Evolutionary conservation across 2,113 vertebrate species (phyloP), one percentile per base, ranked within the genome.

Genomic region (Bujurquina vittata): DNA sequence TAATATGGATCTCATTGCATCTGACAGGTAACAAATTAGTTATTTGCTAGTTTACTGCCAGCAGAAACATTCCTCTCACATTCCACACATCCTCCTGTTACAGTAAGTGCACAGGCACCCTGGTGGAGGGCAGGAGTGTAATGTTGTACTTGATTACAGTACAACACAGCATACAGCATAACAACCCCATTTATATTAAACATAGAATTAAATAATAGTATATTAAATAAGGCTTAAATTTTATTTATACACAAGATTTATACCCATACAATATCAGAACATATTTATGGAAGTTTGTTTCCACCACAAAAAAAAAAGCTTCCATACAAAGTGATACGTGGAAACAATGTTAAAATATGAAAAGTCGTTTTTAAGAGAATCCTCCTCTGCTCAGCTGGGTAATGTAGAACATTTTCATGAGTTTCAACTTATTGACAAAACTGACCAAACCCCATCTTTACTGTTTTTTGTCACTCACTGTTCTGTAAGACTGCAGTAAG

Each of bases 1-100:
- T 49, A 49, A 4, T 18, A 26, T 23, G 23, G 4, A 82, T 90
- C 54, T 57, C 46, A 82, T 80, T 89, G 67, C 83, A 86, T 83
- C 61, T 74, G 87, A 88, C 40, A 82, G 56, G 65, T 49, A 83
- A 90, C 84, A 88, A 87, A 81, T 78, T 23, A 79, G 76, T 75
- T 84, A 75, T 81, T 85, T 78, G 78, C 75, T 10, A 84, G 20
- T 58, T 69, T 67, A 73, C n/a, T 77, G 77, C 72, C 84, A 86
- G 81, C 72, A 74, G 59, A 84, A 79, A 86, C 75, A 84, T 87
- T 85, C 61, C 69, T 72, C 35, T 73, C 15, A 79, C 37, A 61
- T 35, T 79, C 55, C 54, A 85, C 80, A 74, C 69, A 57, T 82
- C 75, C 52, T 81, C 73, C 58, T 59, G 75, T 88, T 67, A 81